These are phyloP conservation scores for Tarsius wallacei DNA, from an alignment of 2,797 vertebrate species.

Conservation along the genomic window DNA sequence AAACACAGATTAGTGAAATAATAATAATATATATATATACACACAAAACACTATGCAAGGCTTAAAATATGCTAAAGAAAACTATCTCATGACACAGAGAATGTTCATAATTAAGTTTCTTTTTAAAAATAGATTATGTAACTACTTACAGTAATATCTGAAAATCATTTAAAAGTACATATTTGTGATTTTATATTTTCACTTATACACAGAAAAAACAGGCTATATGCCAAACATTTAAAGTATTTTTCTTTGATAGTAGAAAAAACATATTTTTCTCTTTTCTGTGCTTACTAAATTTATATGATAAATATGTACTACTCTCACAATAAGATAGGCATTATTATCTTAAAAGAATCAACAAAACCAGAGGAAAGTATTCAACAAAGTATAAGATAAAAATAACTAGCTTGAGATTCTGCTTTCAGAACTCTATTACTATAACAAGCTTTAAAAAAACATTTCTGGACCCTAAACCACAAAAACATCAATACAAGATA, in stretches of 20 bases:
- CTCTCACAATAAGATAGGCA: slow-evolving; percentile 45
- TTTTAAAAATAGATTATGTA: slow-evolving; percentile 61
- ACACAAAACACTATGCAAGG: slow-evolving; percentile 3
- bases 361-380: slow-evolving; percentile 54
- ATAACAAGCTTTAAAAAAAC: slow-evolving; percentile 65
- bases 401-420: slow-evolving; percentile 55
- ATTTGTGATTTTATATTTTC: slow-evolving; percentile 31
- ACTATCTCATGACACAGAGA: slow-evolving; percentile 18
- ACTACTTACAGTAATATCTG: slow-evolving; percentile 62
- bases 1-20: slow-evolving; percentile 48
- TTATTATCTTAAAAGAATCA: slow-evolving; percentile 64
- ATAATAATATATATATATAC: slow-evolving; percentile 39
- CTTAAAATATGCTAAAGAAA: slow-evolving; percentile 53
- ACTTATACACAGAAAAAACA: slow-evolving; percentile 9
- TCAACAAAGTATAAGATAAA: slow-evolving; percentile 64
- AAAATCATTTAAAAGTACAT: slow-evolving; percentile 55
- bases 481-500: neutral
- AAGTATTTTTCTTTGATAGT: slow-evolving; percentile 38
- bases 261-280: slow-evolving; percentile 25
- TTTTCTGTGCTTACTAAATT: slow-evolving; percentile 64
- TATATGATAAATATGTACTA: slow-evolving; percentile 59
- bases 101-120: slow-evolving; percentile 50
- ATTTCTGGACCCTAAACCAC: slow-evolving; percentile 50
- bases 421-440: slow-evolving; percentile 69
- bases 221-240: slow-evolving; percentile 40